Evolutionary conservation across 2,888 invertebrate genomes (phyloP), one percentile per base, ranked within the genome.

Genomic region (Onchidella celtica): DNA sequence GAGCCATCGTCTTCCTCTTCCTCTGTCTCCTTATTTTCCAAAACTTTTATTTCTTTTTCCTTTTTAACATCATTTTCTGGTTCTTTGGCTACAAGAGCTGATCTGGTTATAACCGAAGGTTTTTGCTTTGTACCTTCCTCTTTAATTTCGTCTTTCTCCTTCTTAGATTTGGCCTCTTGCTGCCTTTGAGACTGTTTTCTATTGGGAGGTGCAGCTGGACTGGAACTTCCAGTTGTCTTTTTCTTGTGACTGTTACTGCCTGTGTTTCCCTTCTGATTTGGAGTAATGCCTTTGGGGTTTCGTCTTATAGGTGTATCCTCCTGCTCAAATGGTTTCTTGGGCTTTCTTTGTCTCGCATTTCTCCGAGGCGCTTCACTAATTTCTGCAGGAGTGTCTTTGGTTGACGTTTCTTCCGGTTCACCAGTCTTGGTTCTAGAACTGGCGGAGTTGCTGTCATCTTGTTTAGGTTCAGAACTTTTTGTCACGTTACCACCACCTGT

Each of bases 311-410:
- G 73, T 14, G 36, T 55, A 9, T 79, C 79, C 17, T 79, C 79
- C 29, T 79, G 79, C 34, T 79, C 79, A 79, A 79, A 79, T 21
- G 79, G 79, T 66, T 66, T 73, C 34, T 79, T 79, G 2, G 79
- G 79, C 38, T 79, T 79, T 24, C 79, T 73, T 63, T 79, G 72
- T 21, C 79, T 63, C 27, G 73, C 73, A 36, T 79, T 73, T 57
- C 79, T 27, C 4, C 65, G 27, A 17, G 79, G 73, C 47, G 40
- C 63, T 38, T 79, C 72, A 40, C 38, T 59, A 27, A 11, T n/a
- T n/a, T 40, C n/a, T 11, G 32, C 9, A 36, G 17, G 17, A 6
- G 32, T 9, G 1, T 29, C 27, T 47, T 68, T 77, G 9, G 55
- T 32, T 32, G 34, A 66, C 24, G 47, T 36, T 11, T 55, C 68